Base-by-base conservation (phyloP, 2,888 invertebrate genomes). In the Aphidoletes aphidimyza region DNA sequence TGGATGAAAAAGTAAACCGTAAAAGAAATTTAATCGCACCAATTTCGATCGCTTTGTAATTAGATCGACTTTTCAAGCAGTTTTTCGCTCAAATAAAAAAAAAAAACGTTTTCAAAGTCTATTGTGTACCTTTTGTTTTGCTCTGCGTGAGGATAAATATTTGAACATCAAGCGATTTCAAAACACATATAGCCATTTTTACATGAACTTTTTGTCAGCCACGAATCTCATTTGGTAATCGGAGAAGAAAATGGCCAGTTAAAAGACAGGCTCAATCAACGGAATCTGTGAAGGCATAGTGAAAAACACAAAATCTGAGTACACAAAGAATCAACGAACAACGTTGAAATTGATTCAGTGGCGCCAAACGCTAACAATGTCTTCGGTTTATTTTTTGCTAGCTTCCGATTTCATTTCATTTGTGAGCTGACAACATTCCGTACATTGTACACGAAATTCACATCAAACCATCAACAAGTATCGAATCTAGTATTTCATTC, bases 41-140 rank as follows among this genome's bases (percentile, higher is more conserved):
- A 36, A 81, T 81, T 81, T 81, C 81, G 22, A 37, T 81, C 81
- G 37, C n/a, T 37, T 81, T 37, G 81, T 81, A 81, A 37, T 81
- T 81, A 81, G 81, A 81, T 81, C 81, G 81, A 81, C n/a, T 81
- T 81, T 81, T 37, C 37, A 81, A 81, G 37, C 37, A 81, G 81
- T 36, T 69, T 69, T 34, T 69, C 69, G 69, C 69, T 69, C 14
- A 69, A 69, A n/a, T 30, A 26, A 69, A 69, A 69, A 11, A 30
- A n/a, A n/a, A n/a, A n/a, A n/a, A n/a, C n/a, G n/a, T n/a, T n/a
- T 37, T 81, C 0, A 0, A 22, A 37, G 0, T 1, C 8, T 22
- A 81, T 37, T 81, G 81, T 81, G 19, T 37, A 30, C 37, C 37
- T 17, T 8, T 81, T 37, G 81, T 36, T 19, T 37, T 2, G 3